Evolutionary conservation across 2,888 invertebrate species (phyloP).

Genomic region (Drosophila fungiperda): DNA sequence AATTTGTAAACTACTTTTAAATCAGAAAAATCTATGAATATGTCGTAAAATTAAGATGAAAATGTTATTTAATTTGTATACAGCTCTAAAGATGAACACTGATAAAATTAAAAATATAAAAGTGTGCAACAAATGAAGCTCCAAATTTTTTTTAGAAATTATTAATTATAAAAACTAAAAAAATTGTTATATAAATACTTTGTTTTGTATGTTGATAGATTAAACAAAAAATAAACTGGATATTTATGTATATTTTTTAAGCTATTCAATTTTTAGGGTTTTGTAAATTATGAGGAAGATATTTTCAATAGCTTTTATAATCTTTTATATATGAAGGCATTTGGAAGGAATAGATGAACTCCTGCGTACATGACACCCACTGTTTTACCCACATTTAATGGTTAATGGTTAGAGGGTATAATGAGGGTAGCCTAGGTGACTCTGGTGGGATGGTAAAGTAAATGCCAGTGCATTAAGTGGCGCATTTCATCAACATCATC

Average conservation of each 20-base stretch:
- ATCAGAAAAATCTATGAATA: not conserved
- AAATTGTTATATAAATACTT: too few relatives aligned
- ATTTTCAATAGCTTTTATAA: not conserved
- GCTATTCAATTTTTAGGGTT: not conserved
- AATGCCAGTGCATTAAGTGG: conserved; percentile 72
- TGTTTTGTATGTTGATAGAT: not conserved
- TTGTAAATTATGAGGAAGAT: not conserved
- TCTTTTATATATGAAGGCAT: not conserved
- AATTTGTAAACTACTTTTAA: too few relatives aligned
- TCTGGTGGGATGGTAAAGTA: conserved; percentile 57
- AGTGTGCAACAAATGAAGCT: not conserved
- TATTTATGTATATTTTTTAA: not conserved
- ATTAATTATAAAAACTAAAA: too few relatives aligned
- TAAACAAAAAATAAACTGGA: not conserved
- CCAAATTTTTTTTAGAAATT: too few relatives aligned
- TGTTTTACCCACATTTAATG: too few relatives aligned
- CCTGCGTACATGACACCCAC: not conserved
- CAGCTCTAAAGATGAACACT: not conserved
- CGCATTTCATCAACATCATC: conserved; percentile 66
- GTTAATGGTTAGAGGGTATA: not conserved
- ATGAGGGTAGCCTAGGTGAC: conserved; percentile 38
- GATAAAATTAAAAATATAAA: not conserved
- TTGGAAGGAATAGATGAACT: not conserved
- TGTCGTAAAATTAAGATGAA: not conserved
- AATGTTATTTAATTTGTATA: not conserved